Base-by-base conservation (phyloP, 2,797 vertebrate genomes). In the Kryptopterus vitreolus region DNA sequence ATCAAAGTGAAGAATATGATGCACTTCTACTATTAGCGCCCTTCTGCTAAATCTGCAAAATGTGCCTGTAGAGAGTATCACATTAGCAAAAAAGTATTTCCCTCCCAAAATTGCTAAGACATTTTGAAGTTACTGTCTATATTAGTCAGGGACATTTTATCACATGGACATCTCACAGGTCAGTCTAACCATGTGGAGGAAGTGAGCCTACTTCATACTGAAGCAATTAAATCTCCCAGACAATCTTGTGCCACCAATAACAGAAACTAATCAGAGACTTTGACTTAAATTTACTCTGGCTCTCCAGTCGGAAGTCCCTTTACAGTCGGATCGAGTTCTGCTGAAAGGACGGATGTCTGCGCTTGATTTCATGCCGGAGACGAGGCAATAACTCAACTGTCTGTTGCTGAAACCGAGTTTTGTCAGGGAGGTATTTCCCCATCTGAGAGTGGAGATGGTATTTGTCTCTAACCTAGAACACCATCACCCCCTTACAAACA, bases 371-470 rank as follows among this genome's bases (percentile, higher is more conserved):
- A 69, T 71, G 59, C 66, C 73, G 77, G 75, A 83, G 72, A 75
- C 63, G 76, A 77, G 52, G 48, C 77, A 82, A 78, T 81, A 82
- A 87, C 86, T 85, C 88, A 88, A 83, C 82, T 85, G 85, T 88
- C 88, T 90, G 88, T 87, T 83, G 85, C 88, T 81, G 68, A 71
- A 91, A 90, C 85, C 78, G 82, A 85, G 87, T 87, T 89, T 92
- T 89, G 84, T 86, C 88, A 86, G 85, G 88, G 88, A 87, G 89
- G 86, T 85, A 84, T 84, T 90, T 89, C 90, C 77, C 87, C 83
- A 87, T 91, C 88, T 86, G 84, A 82, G 86, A 87, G 80, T 88
- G 89, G 85, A 91, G 89, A 92, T 90, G 84, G 90, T 92, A 89
- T 89, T 89, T 87, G 89, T 90, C 88, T 86, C 87, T 88, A 85